Percentiles rank a stretch among this genome's conserved stretches.
Conservation (phyloP, 2,113 vertebrate genomes). For the Ciconia stormi region DNA sequence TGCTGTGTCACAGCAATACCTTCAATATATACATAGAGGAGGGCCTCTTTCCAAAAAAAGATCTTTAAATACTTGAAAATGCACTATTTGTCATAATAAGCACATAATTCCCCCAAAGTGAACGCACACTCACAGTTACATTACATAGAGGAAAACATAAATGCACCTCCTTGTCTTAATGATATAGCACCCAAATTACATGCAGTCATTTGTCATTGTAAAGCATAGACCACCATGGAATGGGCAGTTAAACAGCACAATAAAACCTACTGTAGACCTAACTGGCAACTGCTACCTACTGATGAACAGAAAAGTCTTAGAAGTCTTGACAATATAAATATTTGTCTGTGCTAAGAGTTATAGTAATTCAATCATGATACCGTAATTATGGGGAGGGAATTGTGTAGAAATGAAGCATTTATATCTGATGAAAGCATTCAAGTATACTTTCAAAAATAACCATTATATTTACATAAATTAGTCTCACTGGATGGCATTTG, state of each 20-base stretch:
- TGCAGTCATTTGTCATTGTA: constrained; percentile 31
- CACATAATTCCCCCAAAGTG: neutral
- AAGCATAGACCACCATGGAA: constrained; percentile 40
- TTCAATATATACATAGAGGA: constrained; percentile 30
- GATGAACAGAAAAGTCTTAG: constrained; percentile 24
- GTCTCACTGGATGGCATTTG: neutral
- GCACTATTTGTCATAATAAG: constrained; percentile 42
- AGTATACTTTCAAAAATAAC: neutral
- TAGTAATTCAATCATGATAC: neutral
- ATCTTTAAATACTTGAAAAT: constrained; percentile 35
- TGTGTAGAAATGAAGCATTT: neutral
- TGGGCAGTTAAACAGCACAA: neutral
- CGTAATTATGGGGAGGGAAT: neutral
- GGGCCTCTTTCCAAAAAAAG: constrained; percentile 11
- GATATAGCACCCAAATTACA: constrained; percentile 33
- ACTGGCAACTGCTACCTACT: neutral
- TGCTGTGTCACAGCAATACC: constrained; percentile 63
- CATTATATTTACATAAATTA: neutral
- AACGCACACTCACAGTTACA: neutral
- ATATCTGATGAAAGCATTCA: neutral
- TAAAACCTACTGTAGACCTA: constrained; percentile 30
- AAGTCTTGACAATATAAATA: constrained; percentile 32
- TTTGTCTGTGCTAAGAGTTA: neutral
- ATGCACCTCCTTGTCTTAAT: constrained; percentile 48
- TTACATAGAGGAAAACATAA: constrained; percentile 39